phyloP scores from a whole-genome alignment of 1,140 invertebrate species.

The Oscheius sp. region DNA sequence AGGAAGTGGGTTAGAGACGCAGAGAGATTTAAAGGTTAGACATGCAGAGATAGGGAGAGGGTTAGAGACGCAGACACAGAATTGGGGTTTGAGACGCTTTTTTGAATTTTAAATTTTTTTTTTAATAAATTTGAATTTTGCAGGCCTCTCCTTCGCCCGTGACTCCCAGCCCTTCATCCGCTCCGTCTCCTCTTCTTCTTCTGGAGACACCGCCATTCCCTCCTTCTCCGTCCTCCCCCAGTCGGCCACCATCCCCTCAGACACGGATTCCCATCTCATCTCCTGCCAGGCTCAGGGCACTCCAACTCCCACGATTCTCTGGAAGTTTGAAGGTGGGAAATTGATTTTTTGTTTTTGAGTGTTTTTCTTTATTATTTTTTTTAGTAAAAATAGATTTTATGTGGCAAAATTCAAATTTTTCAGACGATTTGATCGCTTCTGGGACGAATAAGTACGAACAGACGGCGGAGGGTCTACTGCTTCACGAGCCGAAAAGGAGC shows the following conservation, averaged over 20 bases:
- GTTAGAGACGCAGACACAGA: too few relatives aligned
- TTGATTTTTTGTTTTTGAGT: background rate
- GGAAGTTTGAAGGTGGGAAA: slow-evolving; percentile 5
- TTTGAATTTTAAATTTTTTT: background rate
- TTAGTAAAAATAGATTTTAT: too few relatives aligned
- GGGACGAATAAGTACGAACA: slow-evolving; percentile 75
- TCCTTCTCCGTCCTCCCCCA: background rate
- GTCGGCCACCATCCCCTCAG: slow-evolving; percentile 1
- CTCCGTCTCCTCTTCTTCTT: too few relatives aligned
- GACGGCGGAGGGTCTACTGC: slow-evolving; percentile 78
- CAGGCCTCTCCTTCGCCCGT: background rate
- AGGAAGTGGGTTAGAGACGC: background rate
- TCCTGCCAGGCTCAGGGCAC: slow-evolving; percentile 81
- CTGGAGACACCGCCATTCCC: background rate
- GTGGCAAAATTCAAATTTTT: background rate
- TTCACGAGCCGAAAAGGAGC: slow-evolving; percentile 76
- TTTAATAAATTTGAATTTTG: background rate
- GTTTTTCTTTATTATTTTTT: too few relatives aligned
- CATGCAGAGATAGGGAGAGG: slow-evolving; percentile 5
- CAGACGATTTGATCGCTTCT: slow-evolving; percentile 67
- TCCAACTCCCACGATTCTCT: slow-evolving; percentile 70
- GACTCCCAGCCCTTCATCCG: background rate
- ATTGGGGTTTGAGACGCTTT: background rate
- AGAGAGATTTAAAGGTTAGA: slow-evolving; percentile 7
- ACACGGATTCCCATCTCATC: slow-evolving; percentile 62